Conservation (phyloP, 2,113 vertebrate genomes). For the Strigops habroptila region DNA sequence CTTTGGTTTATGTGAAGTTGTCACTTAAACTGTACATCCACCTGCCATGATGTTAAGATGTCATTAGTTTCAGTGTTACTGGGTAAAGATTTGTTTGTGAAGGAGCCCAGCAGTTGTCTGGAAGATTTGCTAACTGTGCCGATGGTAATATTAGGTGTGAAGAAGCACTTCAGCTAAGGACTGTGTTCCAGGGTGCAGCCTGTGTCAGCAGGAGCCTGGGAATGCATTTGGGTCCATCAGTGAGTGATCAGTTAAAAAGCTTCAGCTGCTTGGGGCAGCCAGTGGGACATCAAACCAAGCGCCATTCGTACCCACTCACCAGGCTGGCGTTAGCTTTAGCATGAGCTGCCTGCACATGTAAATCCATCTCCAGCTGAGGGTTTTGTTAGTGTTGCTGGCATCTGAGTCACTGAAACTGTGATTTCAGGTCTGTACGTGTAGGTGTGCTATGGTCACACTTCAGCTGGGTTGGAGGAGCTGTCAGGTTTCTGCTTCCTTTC, state of each 20-base stretch:
- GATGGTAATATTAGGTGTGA: neutral
- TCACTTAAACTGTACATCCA: neutral
- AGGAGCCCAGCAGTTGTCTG: neutral
- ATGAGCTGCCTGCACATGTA: accelerated
- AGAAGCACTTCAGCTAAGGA: neutral
- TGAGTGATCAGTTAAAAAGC: neutral
- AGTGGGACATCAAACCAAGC: neutral
- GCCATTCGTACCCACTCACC: neutral
- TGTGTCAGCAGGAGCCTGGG: neutral
- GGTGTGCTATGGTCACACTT: neutral
- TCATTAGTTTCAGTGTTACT: neutral
- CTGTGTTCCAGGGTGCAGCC: neutral
- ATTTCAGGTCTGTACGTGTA: neutral
- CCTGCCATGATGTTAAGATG: neutral
- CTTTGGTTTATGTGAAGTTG: neutral
- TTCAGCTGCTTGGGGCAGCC: neutral
- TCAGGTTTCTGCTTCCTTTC: neutral
- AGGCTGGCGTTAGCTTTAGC: neutral
- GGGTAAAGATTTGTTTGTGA: neutral
- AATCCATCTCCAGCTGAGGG: neutral
- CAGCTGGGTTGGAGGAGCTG: neutral
- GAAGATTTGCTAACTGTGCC: neutral
- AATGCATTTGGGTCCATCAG: neutral
- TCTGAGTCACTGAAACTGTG: neutral
- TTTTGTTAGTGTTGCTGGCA: neutral